Evolutionary conservation across 2,888 invertebrate species (phyloP), one percentile per base, ranked within the genome.

Genomic region (Barypeithes pellucidus): DNA sequence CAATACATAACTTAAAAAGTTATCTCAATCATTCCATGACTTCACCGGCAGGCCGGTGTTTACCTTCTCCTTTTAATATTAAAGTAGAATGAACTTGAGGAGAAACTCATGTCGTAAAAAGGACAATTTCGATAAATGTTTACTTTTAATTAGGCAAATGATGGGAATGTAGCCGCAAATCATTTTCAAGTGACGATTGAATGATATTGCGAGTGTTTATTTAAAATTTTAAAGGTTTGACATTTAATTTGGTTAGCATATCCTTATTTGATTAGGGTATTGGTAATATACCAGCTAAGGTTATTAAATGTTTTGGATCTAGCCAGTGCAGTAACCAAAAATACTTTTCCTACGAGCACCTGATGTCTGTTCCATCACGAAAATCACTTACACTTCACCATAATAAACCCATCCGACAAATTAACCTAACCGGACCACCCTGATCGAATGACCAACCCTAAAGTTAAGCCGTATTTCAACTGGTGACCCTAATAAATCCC

Each of bases 71-170:
- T n/a, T n/a, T n/a, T n/a, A n/a, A n/a, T n/a, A n/a, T n/a, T n/a
- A n/a, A n/a, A 52, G 52, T 20, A 29, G 66, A 50, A 50, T 39
- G 47, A 43, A 60, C 62, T 18, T 18, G 43, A 16, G n/a, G 43
- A 69, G 24, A n/a, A 52, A 33, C 52, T 62, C 11, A 41, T 22
- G 54, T 62, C 60, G 62, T 62, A 52, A 69, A 69, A 69, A 69
- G 54, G 45, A 39, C 61, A 69, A 69, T 24, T 62, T 69, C 41
- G 22, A 52, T 62, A 62, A 69, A 69, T 69, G 60, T 69, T 69
- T 69, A 69, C 69, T 69, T 69, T 69, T 69, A 69, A 69, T 69
- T 69, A 69, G 69, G 69, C 69, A 69, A 69, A 69, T 62, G 69
- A 69, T 69, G 69, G 54, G 69, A 67, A 67, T 57, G 67, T 57